Conservation (phyloP, 1,140 invertebrate genomes). For the Oppia nitens region DNA sequence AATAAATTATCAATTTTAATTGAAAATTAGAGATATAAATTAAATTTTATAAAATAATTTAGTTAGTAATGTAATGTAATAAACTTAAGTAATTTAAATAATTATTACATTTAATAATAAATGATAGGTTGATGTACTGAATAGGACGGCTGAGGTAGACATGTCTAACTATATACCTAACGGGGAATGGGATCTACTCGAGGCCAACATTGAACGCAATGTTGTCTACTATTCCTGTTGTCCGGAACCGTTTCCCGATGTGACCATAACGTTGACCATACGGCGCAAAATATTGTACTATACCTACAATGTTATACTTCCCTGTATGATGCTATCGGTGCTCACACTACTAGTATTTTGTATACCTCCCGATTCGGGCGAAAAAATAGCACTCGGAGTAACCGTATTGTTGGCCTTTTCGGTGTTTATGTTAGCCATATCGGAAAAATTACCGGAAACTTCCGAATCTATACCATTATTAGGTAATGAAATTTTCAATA, state of each 20-base stretch:
- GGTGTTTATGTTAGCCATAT: slow-evolving; percentile 41
- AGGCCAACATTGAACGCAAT: slow-evolving; percentile 33
- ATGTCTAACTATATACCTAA: slow-evolving; percentile 40
- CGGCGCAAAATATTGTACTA: slow-evolving; percentile 34
- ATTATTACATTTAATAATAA: no score
- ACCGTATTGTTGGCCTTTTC: slow-evolving; percentile 40
- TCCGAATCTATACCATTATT: slow-evolving; percentile 41
- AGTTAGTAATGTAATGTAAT: no score
- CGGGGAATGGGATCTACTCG: slow-evolving; percentile 41
- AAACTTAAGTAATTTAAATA: no score
- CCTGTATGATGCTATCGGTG: slow-evolving; percentile 40
- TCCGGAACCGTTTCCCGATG: slow-evolving; percentile 38
- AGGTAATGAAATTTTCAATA: no score
- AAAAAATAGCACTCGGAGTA: slow-evolving; percentile 40
- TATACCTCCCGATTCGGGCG: slow-evolving; percentile 39
- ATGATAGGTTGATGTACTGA: slow-evolving; percentile 36
- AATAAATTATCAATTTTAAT: no score
- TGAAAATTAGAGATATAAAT: no score
- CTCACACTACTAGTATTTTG: slow-evolving; percentile 40
- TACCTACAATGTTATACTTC: slow-evolving; percentile 40
- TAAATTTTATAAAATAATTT: no score
- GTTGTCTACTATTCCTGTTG: slow-evolving; percentile 36
- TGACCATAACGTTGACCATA: slow-evolving; percentile 35
- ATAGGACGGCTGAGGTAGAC: slow-evolving; percentile 36
- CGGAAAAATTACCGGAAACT: slow-evolving; percentile 40